These are phyloP conservation scores for Fregata magnificens DNA, from an alignment of 2,113 vertebrate species.

Conservation along the genomic window DNA sequence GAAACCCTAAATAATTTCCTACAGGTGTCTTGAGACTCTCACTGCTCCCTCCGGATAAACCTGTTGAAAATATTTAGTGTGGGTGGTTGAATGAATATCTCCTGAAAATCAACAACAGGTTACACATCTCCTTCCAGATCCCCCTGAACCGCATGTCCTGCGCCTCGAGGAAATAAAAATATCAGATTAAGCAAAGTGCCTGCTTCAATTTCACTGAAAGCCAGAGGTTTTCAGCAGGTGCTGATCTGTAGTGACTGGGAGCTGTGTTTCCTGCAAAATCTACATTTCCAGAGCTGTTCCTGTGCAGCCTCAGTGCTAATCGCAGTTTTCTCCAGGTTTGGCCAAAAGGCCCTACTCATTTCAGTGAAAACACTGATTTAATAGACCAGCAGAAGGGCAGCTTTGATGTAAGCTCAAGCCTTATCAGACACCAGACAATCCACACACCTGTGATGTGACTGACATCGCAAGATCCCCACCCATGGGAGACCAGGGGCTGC, in stretches of 20 bases:
- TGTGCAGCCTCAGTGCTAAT: neutral
- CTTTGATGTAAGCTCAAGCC: neutral
- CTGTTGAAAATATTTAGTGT: neutral
- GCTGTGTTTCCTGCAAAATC: neutral
- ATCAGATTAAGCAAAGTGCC: neutral
- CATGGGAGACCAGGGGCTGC: neutral
- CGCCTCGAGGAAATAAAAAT: neutral
- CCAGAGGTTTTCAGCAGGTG: neutral
- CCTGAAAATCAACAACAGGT: neutral
- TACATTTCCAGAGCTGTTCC: neutral
- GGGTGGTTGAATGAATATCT: neutral
- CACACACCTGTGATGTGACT: neutral
- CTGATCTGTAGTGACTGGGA: neutral
- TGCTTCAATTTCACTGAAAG: neutral
- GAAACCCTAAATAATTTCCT: neutral
- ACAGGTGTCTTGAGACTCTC: neutral
- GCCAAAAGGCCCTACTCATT: neutral
- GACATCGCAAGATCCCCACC: neutral
- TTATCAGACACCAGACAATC: neutral
- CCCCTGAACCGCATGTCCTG: rapidly evolving
- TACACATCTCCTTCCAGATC: neutral
- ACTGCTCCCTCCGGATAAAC: neutral
- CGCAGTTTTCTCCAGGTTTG: neutral
- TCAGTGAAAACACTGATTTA: neutral
- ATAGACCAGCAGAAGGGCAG: neutral